Base-by-base conservation (phyloP, 1,140 invertebrate genomes). In the Sitophilus oryzae region DNA sequence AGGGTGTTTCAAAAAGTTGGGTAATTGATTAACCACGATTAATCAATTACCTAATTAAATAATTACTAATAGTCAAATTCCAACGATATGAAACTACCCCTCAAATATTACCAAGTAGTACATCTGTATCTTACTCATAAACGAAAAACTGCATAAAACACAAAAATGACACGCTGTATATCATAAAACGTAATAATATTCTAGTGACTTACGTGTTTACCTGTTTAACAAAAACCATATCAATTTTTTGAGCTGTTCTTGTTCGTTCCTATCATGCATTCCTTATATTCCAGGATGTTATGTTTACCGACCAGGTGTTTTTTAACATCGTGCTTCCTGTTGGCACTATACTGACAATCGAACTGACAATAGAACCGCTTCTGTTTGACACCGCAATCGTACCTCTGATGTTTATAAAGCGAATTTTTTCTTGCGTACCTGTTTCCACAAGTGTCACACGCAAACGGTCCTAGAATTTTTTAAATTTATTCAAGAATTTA, bases 391-490 rank as follows among this genome's bases (percentile, higher is more conserved):
- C 25, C 25, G 25, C 25, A 30, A 11, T 30, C 25, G 25, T 30
- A 30, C 25, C 25, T 30, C 5, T 30, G 25, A 30, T 30, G 25
- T 5, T 11, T 30, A 11, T 30, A 30, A 5, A 30, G 11, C 25
- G 25, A 30, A 30, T 5, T 6, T 11, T 30, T 30, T 11, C 11
- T 30, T 11, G 5, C 25, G 25, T 30, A 30, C 5, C 25, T 19
- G 8, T 44, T 44, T 19, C 40, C 19, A 44, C 42, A 44, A n/a
- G 22, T 44, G 22, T 44, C 42, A 22, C 42, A 44, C 22, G 19
- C 42, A 44, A 44, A 44, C 22, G 19, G 42, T 20, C 16, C 22
- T 21, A 44, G 22, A 21, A 21, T 44, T 44, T 30, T n/a, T n/a
- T n/a, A n/a, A n/a, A n/a, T n/a, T n/a, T n/a, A n/a, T n/a, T n/a